Evolutionary conservation across 2,113 vertebrate genomes (phyloP), one percentile per base, ranked within the genome.

Genomic region (Sigmodon hispidus): DNA sequence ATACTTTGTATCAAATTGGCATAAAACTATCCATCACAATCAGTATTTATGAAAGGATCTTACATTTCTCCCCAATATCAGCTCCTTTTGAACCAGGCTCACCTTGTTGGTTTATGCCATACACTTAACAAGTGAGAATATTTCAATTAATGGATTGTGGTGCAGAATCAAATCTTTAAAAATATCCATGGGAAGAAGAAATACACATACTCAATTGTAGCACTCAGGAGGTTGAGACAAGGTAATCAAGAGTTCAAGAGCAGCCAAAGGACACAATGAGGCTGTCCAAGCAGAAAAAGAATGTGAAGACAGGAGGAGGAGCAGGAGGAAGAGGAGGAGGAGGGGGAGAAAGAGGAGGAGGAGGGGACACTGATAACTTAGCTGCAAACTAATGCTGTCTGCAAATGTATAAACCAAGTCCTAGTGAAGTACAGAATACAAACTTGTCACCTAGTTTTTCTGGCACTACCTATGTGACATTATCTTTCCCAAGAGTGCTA

Each of bases 121-220:
- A 31, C 21, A 29, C 55, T 89, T 57, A 91, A 75, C 24, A 90
- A 87, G 61, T 40, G 50, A 69, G 86, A 11, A 0, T 7, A 59
- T 13, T 29, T 10, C 89, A 76, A 45, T 43, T 52, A 91, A 88
- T 50, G 31, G 92, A n/a, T 5, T 15, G 5, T 2, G 36, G 19
- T 11, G 31, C 4, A 48, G 29, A 43, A 91, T 90, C 80, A 95
- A 89, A 92, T 75, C n/a, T 84, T 80, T 61, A 45, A 90, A 90
- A n/a, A 65, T 50, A 29, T 3, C 1, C 21, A 65, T 67, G 21
- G 34, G 91, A 87, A 76, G 8, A 93, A 87, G 80, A 77, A 93
- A 91, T 4, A 48, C 24, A n/a, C 22, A 16, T 6, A 17, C 36
- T 34, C 12, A 40, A 55, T 52, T 1, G 3, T 67, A 70, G 85